phyloP scores from a whole-genome alignment of 2,888 invertebrate genomes.

The Stomorhina lunata region DNA sequence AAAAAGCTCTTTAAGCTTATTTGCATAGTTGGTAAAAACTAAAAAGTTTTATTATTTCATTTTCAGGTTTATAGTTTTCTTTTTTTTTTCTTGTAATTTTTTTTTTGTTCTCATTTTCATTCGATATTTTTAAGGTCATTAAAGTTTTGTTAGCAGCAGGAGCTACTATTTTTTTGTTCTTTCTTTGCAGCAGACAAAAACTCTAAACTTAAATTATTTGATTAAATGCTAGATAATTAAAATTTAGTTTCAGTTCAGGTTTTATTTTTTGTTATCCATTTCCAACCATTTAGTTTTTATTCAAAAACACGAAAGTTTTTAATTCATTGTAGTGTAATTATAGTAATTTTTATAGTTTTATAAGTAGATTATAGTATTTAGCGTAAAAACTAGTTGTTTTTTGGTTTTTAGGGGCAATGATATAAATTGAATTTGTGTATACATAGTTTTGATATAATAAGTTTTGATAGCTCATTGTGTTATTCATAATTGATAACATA shows the following conservation, averaged over 20 bases:
- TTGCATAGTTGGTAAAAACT: slow-evolving; percentile 47
- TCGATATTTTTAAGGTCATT: slow-evolving; percentile 53
- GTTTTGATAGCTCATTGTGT: too few relatives aligned
- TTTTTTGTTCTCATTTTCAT: slow-evolving; percentile 19
- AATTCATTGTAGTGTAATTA: slow-evolving; percentile 33
- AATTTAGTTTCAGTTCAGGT: slow-evolving; percentile 13
- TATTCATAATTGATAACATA: too few relatives aligned
- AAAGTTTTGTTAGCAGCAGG: neutral
- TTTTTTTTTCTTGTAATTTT: slow-evolving; percentile 11
- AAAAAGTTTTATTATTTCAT: slow-evolving; percentile 40
- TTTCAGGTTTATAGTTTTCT: too few relatives aligned
- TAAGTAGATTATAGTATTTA: slow-evolving; percentile 24
- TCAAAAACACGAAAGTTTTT: slow-evolving; percentile 13
- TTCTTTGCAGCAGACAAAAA: neutral
- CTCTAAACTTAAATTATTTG: slow-evolving; percentile 13
- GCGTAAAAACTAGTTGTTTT: slow-evolving; percentile 5
- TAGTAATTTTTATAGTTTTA: neutral
- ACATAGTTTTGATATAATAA: too few relatives aligned
- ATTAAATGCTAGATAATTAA: slow-evolving; percentile 34
- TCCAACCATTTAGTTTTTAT: neutral
- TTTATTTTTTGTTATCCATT: neutral
- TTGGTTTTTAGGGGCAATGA: neutral
- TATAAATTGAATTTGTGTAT: too few relatives aligned
- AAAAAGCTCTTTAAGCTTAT: slow-evolving; percentile 9
- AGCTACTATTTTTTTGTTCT: neutral